A percentile compares a stretch with the other conserved stretches of the same genome.
phyloP scores from a whole-genome alignment of 2,888 invertebrate genomes.

The Eurytoma adleriae region DNA sequence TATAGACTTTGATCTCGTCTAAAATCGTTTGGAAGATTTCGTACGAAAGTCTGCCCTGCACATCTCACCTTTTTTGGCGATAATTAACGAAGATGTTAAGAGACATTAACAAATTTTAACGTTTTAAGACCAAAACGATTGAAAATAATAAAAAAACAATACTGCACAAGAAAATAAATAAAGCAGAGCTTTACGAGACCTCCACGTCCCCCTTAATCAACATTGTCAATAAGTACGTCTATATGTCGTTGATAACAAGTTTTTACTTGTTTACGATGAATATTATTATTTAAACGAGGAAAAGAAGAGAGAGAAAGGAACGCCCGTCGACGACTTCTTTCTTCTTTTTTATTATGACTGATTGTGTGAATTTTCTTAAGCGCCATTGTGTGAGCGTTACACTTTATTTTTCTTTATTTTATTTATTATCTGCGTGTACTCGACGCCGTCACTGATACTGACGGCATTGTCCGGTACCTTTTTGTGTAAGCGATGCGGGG shows the following conservation, averaged over 20 bases:
- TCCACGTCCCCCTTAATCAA: not conserved
- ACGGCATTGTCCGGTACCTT: slow-evolving; percentile 25
- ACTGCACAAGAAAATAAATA: too few relatives aligned
- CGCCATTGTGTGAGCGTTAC: slow-evolving; percentile 14
- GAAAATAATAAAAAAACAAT: too few relatives aligned
- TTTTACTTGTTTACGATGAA: not conserved
- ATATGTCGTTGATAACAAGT: not conserved
- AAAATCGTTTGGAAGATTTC: slow-evolving; percentile 10
- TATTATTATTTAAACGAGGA: slow-evolving; percentile 12
- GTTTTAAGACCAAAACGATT: too few relatives aligned
- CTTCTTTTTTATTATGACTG: slow-evolving; percentile 41
- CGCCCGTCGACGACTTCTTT: not conserved
- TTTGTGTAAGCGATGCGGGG: not conserved
- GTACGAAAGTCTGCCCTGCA: too few relatives aligned
- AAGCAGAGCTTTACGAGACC: too few relatives aligned
- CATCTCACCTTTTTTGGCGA: too few relatives aligned
- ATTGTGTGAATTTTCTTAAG: slow-evolving; percentile 44
- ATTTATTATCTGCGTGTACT: slow-evolving; percentile 12
- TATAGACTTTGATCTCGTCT: slow-evolving; percentile 9
- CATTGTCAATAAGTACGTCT: not conserved
- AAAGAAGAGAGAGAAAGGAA: not conserved
- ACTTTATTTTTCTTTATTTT: slow-evolving; percentile 14
- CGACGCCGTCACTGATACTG: not conserved
- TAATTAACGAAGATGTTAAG: too few relatives aligned
- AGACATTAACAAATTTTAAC: too few relatives aligned